These are phyloP conservation scores for Metopia argyrocephala DNA, from an alignment of 2,888 invertebrate genomes.

Conservation along the genomic window DNA sequence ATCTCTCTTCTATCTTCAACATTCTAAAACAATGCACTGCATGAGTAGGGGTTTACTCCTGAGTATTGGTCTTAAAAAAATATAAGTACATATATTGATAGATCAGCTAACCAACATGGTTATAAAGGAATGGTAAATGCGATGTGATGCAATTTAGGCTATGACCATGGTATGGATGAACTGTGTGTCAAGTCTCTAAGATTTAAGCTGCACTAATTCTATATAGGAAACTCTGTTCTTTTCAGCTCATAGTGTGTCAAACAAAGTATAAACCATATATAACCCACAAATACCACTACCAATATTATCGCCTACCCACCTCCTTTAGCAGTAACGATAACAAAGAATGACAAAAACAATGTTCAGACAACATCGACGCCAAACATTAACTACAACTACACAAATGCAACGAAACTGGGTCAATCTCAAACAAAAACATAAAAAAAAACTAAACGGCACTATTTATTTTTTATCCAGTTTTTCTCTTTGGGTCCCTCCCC, in stretches of 20 bases:
- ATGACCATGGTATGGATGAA: no score
- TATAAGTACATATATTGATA: no score
- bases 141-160: no score
- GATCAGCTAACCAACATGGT: no score
- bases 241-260: neutral
- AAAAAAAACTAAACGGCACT: neutral
- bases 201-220: neutral
- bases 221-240: neutral
- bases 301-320: neutral
- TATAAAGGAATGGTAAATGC: no score
- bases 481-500: neutral
- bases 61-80: no score
- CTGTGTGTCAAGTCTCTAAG: no score
- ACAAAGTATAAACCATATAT: constrained; percentile 2
- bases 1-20: no score
- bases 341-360: constrained; percentile 23
- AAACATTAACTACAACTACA: constrained; percentile 54
- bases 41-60: no score
- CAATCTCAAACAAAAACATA: constrained; percentile 56
- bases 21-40: no score
- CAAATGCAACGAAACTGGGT: constrained; percentile 62
- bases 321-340: neutral
- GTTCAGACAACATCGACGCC: constrained; percentile 34
- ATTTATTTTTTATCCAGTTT: no score
- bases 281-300: neutral